phyloP scores from a whole-genome alignment of 2,113 vertebrate genomes.

The Microtus pennsylvanicus region DNA sequence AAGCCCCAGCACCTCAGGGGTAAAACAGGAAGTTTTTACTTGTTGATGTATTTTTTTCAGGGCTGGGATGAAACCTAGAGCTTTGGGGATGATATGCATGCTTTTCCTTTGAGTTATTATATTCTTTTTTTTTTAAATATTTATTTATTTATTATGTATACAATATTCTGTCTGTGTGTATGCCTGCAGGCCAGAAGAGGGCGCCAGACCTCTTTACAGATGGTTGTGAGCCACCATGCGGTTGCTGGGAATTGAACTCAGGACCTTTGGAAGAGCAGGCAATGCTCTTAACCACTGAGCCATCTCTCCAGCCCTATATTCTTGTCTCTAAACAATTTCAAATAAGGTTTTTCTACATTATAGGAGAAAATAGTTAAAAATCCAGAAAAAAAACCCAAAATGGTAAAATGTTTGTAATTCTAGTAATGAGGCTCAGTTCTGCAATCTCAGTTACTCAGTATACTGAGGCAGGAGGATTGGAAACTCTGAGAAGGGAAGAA shows the following conservation, averaged over 20 bases:
- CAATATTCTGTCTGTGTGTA: too few relatives aligned
- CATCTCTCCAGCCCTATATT: too few relatives aligned
- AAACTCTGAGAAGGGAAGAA: neutral
- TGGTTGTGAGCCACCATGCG: too few relatives aligned
- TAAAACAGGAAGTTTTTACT: neutral
- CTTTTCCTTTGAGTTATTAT: neutral
- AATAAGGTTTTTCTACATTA: slow-evolving; percentile 41
- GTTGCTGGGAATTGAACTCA: too few relatives aligned
- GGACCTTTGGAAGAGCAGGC: too few relatives aligned
- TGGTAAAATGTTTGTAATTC: neutral
- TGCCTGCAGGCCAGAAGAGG: too few relatives aligned
- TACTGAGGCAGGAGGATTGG: neutral
- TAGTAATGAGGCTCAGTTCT: neutral
- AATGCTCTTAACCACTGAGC: too few relatives aligned
- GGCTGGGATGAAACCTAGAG: neutral
- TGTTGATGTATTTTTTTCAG: neutral
- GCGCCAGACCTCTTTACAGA: too few relatives aligned
- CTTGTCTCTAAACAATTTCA: neutral
- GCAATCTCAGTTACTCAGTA: neutral
- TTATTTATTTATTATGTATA: too few relatives aligned
- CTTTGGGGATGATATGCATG: neutral
- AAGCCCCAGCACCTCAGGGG: neutral
- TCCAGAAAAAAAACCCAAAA: neutral
- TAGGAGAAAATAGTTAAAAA: slow-evolving; percentile 36
- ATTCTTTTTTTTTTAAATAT: too few relatives aligned